Conservation (phyloP, 2,888 invertebrate genomes). For the Oligia strigilis region DNA sequence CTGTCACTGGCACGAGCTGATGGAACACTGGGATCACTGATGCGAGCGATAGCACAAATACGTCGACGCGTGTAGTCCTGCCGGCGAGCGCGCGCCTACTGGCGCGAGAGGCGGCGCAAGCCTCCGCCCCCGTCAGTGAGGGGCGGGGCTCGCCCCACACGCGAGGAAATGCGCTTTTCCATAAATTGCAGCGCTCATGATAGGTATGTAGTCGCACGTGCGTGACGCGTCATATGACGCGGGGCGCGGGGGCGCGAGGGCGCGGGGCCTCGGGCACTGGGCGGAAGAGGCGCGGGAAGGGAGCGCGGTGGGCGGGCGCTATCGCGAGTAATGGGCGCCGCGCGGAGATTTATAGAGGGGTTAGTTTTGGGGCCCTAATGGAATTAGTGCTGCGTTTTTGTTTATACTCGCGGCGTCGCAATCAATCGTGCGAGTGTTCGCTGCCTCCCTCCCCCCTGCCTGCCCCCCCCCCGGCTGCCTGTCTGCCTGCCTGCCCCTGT, state of each 20-base stretch:
- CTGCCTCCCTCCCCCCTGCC: constrained; percentile 3
- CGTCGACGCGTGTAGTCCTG: constrained; percentile 70
- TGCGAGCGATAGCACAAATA: constrained; percentile 63
- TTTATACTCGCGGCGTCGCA: constrained; percentile 74
- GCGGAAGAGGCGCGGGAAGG: constrained; percentile 64
- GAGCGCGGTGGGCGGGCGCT: constrained; percentile 67
- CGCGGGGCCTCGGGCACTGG: constrained; percentile 48
- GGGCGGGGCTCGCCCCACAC: constrained; percentile 54
- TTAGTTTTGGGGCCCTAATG: constrained; percentile 82
- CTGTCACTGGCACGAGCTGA: constrained; percentile 65
- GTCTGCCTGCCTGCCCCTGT: constrained; percentile 4
- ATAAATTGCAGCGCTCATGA: constrained; percentile 71
- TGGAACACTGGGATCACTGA: constrained; percentile 65
- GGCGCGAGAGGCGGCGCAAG: constrained; percentile 67
- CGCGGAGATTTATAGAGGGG: constrained; percentile 81
- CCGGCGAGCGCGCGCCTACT: constrained; percentile 79
- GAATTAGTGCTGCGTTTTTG: constrained; percentile 81
- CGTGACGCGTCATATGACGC: constrained; percentile 53
- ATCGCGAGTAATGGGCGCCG: constrained; percentile 74
- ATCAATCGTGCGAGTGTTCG: constrained; percentile 64
- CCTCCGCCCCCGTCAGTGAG: constrained; percentile 52
- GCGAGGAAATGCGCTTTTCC: constrained; percentile 75
- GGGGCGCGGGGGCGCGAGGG: constrained; percentile 56
- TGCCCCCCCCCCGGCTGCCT: no score
- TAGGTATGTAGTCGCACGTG: constrained; percentile 50